Conservation (phyloP, 1,140 invertebrate species). For the Papilio dardanus region DNA sequence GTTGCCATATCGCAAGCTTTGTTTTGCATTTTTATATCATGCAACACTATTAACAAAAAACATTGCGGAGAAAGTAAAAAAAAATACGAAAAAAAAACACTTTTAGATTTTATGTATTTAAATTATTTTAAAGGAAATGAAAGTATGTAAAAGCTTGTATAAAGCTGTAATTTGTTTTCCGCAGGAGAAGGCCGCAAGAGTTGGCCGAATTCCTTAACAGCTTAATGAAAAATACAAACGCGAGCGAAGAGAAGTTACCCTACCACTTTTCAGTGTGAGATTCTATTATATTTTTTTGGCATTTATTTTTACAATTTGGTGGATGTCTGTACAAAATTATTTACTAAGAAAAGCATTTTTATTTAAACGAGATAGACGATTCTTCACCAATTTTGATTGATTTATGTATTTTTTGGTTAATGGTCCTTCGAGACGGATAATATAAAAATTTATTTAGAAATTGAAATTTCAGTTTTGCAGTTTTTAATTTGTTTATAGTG, state of each 20-base stretch:
- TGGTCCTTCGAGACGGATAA: background rate
- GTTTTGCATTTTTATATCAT: conserved; percentile 27
- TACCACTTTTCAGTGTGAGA: conserved; percentile 83
- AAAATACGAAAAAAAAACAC: too few relatives aligned
- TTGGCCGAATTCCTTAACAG: conserved; percentile 81
- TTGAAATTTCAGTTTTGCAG: background rate
- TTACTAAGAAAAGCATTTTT: background rate
- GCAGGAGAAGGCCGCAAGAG: conserved; percentile 81
- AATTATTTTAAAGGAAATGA: background rate
- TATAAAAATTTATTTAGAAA: background rate
- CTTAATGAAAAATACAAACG: conserved; percentile 76
- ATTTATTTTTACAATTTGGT: conserved; percentile 39
- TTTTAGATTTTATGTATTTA: too few relatives aligned
- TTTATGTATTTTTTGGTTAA: background rate
- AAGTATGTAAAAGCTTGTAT: conserved; percentile 37
- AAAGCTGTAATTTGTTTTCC: conserved; percentile 64
- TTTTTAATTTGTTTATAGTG: background rate
- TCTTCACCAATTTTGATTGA: background rate
- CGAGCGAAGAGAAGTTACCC: conserved; percentile 78
- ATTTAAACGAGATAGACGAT: background rate
- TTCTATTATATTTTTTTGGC: conserved; percentile 68
- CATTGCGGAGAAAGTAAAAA: too few relatives aligned
- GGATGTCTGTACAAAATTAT: conserved; percentile 25
- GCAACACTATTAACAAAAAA: background rate
- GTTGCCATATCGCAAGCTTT: background rate